These are phyloP conservation scores for Micrasema longulum DNA, from an alignment of 1,140 invertebrate genomes.

Conservation along the genomic window DNA sequence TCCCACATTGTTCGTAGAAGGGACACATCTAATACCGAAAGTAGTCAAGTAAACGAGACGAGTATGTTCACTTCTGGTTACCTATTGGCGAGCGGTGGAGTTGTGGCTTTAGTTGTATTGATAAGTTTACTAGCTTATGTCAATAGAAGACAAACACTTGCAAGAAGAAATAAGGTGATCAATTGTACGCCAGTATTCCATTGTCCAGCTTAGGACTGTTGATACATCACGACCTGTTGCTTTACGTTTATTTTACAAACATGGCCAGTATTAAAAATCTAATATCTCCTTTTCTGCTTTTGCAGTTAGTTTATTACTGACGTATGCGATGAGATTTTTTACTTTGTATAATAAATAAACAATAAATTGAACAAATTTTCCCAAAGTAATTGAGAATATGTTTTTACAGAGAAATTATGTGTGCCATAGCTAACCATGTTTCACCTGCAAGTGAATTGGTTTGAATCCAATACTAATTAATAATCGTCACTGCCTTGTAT, in stretches of 20 bases:
- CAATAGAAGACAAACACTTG: background rate
- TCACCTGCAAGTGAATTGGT: conserved; percentile 4
- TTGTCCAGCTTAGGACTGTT: background rate
- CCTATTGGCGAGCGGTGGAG: conserved; percentile 33
- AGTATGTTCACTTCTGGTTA: conserved; percentile 32
- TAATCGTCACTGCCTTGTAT: background rate
- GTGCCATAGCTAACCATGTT: conserved; percentile 6
- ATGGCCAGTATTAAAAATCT: conserved; percentile 22
- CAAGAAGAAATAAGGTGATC: conserved; percentile 18
- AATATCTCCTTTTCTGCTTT: conserved; percentile 1
- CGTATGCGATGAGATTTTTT: background rate
- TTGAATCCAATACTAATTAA: background rate
- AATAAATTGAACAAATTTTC: background rate
- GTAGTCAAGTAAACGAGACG: background rate
- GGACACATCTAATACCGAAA: background rate
- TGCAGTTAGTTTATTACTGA: background rate
- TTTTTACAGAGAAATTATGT: conserved; percentile 9
- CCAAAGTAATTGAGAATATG: background rate
- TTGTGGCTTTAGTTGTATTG: conserved; percentile 33
- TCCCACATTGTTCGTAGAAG: conserved; percentile 28
- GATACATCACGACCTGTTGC: background rate
- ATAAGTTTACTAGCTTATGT: conserved; percentile 14
- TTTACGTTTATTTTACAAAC: background rate
- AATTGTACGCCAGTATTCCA: conserved; percentile 24
- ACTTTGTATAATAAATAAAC: background rate